A percentile compares a stretch with the other conserved stretches of the same genome.
Evolutionary conservation across 2,113 vertebrate genomes (phyloP).

Genomic region (Podilymbus podiceps): DNA sequence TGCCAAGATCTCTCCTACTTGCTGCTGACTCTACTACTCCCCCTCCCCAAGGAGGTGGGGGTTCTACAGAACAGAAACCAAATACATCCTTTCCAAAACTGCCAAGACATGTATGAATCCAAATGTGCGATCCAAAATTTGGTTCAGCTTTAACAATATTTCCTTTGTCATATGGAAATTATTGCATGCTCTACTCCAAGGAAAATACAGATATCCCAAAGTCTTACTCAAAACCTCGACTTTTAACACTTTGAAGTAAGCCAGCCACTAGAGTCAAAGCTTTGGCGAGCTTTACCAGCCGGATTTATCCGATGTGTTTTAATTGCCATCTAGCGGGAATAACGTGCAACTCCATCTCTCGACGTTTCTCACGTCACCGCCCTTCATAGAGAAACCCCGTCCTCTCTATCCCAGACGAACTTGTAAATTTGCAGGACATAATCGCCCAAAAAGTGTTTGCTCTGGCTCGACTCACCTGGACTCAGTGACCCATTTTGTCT

Average conservation of each 20-base stretch:
- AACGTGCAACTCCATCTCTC: background rate
- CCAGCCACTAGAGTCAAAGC: background rate
- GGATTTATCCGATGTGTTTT: background rate
- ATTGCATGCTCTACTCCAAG: slow-evolving; percentile 7
- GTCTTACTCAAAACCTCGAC: background rate
- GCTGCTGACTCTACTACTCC: slow-evolving; percentile 43
- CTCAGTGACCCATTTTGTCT: background rate
- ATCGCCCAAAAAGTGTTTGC: background rate
- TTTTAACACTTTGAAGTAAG: background rate
- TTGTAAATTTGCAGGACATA: background rate
- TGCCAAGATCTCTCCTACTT: slow-evolving; percentile 55
- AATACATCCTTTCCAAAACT: slow-evolving; percentile 16
- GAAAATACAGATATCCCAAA: slow-evolving; percentile 27
- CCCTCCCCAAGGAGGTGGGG: slow-evolving; percentile 47
- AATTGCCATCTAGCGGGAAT: slow-evolving; percentile 57
- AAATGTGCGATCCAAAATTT: slow-evolving; percentile 10
- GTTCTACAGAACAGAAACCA: slow-evolving; percentile 31
- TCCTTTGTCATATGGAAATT: slow-evolving; percentile 38
- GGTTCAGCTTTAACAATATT: slow-evolving; percentile 9
- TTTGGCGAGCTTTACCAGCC: fast-evolving
- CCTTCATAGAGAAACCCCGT: background rate
- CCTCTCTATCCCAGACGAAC: background rate
- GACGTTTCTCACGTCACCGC: fast-evolving
- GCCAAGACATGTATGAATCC: slow-evolving; percentile 15
- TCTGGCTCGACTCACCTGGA: background rate